phyloP scores from a whole-genome alignment of 2,888 invertebrate species.

The Onchidella celtica region DNA sequence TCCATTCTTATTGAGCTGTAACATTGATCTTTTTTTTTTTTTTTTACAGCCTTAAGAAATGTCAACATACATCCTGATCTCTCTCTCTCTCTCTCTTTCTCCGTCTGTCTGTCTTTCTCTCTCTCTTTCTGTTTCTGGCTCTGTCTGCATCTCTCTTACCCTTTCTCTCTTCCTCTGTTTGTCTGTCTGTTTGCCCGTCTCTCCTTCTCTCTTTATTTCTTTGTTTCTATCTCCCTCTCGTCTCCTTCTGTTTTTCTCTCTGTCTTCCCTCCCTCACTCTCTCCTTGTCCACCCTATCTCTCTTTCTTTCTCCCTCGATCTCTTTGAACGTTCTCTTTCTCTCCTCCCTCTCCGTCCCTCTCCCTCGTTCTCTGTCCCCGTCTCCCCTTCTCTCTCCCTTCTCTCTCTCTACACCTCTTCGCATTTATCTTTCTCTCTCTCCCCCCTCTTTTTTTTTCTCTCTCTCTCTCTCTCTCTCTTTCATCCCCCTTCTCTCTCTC shows the following conservation, averaged over 20 bases:
- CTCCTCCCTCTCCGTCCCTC: not conserved
- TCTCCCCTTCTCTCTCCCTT: too few relatives aligned
- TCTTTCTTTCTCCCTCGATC: not conserved
- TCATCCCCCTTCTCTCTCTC: conserved; percentile 5
- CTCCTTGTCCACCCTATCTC: not conserved
- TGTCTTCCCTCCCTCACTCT: not conserved
- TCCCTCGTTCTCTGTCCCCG: too few relatives aligned
- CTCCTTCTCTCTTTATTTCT: not conserved
- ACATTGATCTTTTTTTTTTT: not conserved
- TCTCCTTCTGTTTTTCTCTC: not conserved
- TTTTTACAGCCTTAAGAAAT: not conserved
- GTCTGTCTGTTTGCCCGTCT: not conserved
- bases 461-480: not conserved
- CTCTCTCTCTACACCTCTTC: too few relatives aligned
- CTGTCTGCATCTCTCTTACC: not conserved
- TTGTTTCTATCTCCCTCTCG: not conserved
- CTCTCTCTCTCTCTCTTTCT: not conserved
- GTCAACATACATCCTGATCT: not conserved
- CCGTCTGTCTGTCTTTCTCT: not conserved
- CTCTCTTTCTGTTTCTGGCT: not conserved
- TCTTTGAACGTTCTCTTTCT: not conserved
- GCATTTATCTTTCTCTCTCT: too few relatives aligned
- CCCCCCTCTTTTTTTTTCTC: not conserved
- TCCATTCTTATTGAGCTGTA: not conserved
- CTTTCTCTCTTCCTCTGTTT: not conserved